phyloP scores from a whole-genome alignment of 2,113 vertebrate genomes.

The Crotalus viridis region DNA sequence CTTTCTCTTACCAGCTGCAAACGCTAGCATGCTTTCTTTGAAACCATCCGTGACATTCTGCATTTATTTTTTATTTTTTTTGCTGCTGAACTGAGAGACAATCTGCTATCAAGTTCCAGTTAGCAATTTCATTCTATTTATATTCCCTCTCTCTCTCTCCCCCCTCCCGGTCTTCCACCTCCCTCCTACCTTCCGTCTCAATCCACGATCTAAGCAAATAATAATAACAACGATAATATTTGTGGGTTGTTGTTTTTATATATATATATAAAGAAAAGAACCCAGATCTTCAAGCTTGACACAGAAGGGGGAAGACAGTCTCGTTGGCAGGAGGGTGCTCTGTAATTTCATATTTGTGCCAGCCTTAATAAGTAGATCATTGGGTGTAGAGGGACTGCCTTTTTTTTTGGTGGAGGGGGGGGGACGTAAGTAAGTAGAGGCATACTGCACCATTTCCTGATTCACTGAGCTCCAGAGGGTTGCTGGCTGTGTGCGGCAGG shows the following conservation, averaged over 20 bases:
- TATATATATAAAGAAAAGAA: neutral
- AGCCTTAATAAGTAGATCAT: constrained; percentile 56
- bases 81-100: constrained; percentile 61
- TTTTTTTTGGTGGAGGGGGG: constrained; percentile 13
- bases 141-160: neutral
- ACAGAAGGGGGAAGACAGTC: neutral
- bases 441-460: constrained; percentile 84
- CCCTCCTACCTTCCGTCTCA: neutral
- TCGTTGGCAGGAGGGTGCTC: neutral
- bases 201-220: neutral
- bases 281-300: constrained; percentile 43
- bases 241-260: neutral
- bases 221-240: neutral
- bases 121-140: constrained; percentile 43
- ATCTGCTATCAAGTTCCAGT: constrained; percentile 55
- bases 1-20: constrained; percentile 39
- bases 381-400: constrained; percentile 24
- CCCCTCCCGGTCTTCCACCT: neutral
- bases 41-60: constrained; percentile 55
- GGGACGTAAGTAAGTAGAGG: constrained; percentile 60
- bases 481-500: constrained; percentile 69
- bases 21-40: constrained; percentile 55
- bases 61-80: constrained; percentile 36
- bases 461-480: constrained; percentile 64
- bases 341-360: constrained; percentile 51